These are phyloP conservation scores for Chaetodon auriga DNA, from an alignment of 2,113 vertebrate species.

Conservation along the genomic window DNA sequence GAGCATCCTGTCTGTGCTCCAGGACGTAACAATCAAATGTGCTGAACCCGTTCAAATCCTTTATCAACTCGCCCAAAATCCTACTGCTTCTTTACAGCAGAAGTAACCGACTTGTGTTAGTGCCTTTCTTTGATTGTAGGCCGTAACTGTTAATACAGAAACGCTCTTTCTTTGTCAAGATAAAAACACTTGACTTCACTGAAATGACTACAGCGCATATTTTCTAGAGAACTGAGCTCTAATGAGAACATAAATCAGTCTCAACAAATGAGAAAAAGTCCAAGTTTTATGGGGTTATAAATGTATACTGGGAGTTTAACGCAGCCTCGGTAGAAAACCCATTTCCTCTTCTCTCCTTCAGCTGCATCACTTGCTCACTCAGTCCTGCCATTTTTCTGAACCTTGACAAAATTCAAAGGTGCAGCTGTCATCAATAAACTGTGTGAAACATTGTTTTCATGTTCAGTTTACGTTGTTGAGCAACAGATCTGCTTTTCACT, in stretches of 20 bases:
- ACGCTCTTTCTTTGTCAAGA: neutral
- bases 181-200: neutral
- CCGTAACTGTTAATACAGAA: neutral
- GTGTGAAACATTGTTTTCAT: neutral
- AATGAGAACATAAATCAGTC: conserved; percentile 37
- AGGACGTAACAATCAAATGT: too few relatives aligned
- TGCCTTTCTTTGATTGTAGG: neutral
- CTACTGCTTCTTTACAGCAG: neutral
- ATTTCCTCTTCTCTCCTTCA: neutral
- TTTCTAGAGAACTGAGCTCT: conserved; percentile 11
- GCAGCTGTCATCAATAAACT: neutral
- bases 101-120: neutral
- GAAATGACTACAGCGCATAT: neutral
- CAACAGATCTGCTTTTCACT: neutral
- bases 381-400: neutral
- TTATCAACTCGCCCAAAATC: neutral
- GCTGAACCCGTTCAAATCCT: neutral
- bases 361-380: neutral
- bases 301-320: conserved; percentile 8
- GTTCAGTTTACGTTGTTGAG: neutral
- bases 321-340: neutral
- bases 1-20: too few relatives aligned
- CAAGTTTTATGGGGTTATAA: conserved; percentile 23
- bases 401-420: conserved; percentile 7
- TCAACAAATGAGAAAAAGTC: conserved; percentile 34